phyloP scores from a whole-genome alignment of 2,888 invertebrate genomes.

The Leucozona laternaria region DNA sequence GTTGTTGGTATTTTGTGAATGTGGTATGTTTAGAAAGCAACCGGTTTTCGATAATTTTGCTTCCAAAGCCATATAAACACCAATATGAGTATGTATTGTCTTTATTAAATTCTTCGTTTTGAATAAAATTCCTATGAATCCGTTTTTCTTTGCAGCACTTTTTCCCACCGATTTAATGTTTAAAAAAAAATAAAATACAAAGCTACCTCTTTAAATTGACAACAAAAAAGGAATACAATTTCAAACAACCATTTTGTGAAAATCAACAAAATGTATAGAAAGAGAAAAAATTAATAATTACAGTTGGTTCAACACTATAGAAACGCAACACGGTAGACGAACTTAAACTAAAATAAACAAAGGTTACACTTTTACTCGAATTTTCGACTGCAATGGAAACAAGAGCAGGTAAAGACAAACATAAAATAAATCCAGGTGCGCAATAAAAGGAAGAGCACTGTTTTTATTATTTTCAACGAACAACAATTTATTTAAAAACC shows the following conservation, averaged over 20 bases:
- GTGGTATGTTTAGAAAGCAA: slow-evolving; percentile 75
- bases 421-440: slow-evolving; percentile 19
- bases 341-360: background rate
- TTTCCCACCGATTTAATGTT: slow-evolving; percentile 18
- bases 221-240: slow-evolving; percentile 35
- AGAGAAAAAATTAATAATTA: slow-evolving; percentile 24
- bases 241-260: slow-evolving; percentile 68
- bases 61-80: slow-evolving; percentile 72
- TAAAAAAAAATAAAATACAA: slow-evolving; percentile 12
- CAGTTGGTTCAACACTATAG: slow-evolving; percentile 23
- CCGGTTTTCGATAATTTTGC: slow-evolving; percentile 68
- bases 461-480: background rate
- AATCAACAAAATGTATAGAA: slow-evolving; percentile 30
- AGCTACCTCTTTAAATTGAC: background rate
- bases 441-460: background rate
- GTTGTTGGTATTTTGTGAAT: slow-evolving; percentile 52
- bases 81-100: slow-evolving; percentile 51
- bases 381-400: background rate
- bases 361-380: slow-evolving; percentile 6
- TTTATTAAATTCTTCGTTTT: slow-evolving; percentile 38
- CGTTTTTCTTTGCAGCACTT: slow-evolving; percentile 44
- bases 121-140: slow-evolving; percentile 66
- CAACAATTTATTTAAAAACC: background rate
- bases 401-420: slow-evolving; percentile 6
- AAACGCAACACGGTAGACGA: slow-evolving; percentile 35